phyloP scores from a whole-genome alignment of 2,113 vertebrate species.

The Dicentrarchus labrax region DNA sequence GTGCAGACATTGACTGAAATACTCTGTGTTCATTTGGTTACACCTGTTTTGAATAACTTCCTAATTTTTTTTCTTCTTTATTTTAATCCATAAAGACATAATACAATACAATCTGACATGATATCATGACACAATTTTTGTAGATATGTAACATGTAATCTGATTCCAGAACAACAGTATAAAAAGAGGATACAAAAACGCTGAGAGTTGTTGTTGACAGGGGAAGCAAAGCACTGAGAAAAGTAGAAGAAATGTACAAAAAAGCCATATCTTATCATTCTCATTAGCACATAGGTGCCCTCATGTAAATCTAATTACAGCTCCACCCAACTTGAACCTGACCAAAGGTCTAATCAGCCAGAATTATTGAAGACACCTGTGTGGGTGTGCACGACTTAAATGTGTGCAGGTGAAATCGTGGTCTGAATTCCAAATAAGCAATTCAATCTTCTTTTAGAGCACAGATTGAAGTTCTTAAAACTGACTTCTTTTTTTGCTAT shows the following conservation, averaged over 20 bases:
- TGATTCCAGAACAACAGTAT: not conserved
- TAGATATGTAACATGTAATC: not conserved
- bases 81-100: not conserved
- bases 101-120: not conserved
- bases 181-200: not conserved
- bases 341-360: conserved; percentile 29
- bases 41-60: not conserved
- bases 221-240: not conserved
- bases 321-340: conserved; percentile 24
- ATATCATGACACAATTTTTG: not conserved
- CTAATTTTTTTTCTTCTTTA: too few species aligned
- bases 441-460: not conserved
- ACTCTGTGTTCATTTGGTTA: not conserved
- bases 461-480: not conserved
- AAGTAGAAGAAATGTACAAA: too few species aligned
- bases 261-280: not conserved
- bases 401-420: conserved; percentile 7
- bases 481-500: not conserved
- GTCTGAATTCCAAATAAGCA: not conserved
- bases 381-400: not conserved
- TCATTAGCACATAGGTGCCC: not conserved
- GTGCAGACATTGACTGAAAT: not conserved
- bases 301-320: conserved; percentile 24
- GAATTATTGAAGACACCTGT: conserved; percentile 39
- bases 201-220: not conserved